Percentiles rank a stretch among this genome's conserved stretches.
These are phyloP conservation scores for Loris lydekkerianus DNA, from an alignment of 2,797 vertebrate genomes.

Conservation along the genomic window DNA sequence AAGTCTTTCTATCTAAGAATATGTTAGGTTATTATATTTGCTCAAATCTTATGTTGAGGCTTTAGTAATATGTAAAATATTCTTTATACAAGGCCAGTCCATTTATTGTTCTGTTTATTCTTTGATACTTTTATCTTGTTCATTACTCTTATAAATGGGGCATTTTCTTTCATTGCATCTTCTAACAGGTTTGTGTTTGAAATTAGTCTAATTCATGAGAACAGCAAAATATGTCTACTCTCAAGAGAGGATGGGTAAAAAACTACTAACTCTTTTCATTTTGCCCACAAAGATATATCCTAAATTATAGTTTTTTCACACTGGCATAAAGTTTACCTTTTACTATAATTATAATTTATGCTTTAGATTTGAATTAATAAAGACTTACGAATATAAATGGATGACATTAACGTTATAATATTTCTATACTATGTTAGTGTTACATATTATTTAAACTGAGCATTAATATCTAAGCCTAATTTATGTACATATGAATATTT, in stretches of 20 bases:
- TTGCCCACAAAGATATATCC: constrained; percentile 78
- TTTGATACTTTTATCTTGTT: constrained; percentile 22
- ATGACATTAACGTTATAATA: constrained; percentile 75
- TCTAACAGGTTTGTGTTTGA: constrained; percentile 31
- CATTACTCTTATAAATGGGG: background rate
- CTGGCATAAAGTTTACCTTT: constrained; percentile 84
- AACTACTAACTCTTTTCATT: constrained; percentile 76
- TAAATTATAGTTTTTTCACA: constrained; percentile 80
- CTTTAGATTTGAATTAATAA: constrained; percentile 62
- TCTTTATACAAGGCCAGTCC: background rate
- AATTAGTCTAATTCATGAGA: constrained; percentile 79
- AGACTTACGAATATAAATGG: constrained; percentile 70
- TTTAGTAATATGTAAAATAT: constrained; percentile 36
- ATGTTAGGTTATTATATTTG: background rate
- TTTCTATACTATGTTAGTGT: constrained; percentile 74
- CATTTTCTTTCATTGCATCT: constrained; percentile 50
- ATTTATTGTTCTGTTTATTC: constrained; percentile 11
- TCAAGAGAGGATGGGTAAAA: constrained; percentile 77
- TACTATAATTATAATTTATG: constrained; percentile 79
- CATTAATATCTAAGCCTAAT: constrained; percentile 72
- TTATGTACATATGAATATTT: constrained; percentile 48
- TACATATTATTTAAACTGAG: constrained; percentile 54
- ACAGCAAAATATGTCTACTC: constrained; percentile 64
- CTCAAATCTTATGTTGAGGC: background rate
- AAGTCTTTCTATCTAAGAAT: background rate